A percentile compares a stretch with the other conserved stretches of the same genome.
These are phyloP conservation scores for Trachythela sp. DNA, from an alignment of 64 coral and sea anemone species.

Conservation along the genomic window DNA sequence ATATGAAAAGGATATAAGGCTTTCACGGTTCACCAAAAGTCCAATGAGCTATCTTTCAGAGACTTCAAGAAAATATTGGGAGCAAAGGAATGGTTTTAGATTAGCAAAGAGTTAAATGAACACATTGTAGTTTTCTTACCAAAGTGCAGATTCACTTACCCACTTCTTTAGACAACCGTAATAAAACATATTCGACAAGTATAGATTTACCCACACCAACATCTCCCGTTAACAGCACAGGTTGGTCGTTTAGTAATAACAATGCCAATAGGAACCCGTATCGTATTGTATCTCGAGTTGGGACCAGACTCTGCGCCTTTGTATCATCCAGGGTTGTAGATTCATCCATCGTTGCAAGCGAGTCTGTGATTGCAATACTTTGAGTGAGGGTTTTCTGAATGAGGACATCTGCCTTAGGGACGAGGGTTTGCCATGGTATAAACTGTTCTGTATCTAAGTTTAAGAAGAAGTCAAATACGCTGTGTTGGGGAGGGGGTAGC, in stretches of 20 bases:
- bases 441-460: constrained; percentile 84
- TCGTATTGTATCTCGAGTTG: constrained; percentile 80
- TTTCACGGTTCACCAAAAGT: too few species aligned
- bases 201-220: constrained; percentile 69
- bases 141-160: neutral
- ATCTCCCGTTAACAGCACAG: constrained; percentile 80
- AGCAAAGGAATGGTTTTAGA: too few species aligned
- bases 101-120: too few species aligned
- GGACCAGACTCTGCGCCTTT: constrained; percentile 59
- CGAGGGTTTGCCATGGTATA: constrained; percentile 61
- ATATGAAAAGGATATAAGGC: too few species aligned
- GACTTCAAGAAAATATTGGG: too few species aligned
- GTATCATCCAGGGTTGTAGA: constrained; percentile 25
- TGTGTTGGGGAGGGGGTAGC: constrained; percentile 62
- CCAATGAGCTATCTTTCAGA: too few species aligned
- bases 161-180: constrained; percentile 51
- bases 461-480: constrained; percentile 72
- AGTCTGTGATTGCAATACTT: constrained; percentile 64
- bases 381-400: constrained; percentile 80
- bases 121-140: neutral
- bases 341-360: constrained; percentile 55
- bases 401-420: constrained; percentile 63
- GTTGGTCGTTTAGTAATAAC: constrained; percentile 61
- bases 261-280: constrained; percentile 75
- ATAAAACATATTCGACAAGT: constrained; percentile 64